Evolutionary conservation across 92 coral and sea anemone genomes (phyloP).

Genomic region (Ricordea florida): DNA sequence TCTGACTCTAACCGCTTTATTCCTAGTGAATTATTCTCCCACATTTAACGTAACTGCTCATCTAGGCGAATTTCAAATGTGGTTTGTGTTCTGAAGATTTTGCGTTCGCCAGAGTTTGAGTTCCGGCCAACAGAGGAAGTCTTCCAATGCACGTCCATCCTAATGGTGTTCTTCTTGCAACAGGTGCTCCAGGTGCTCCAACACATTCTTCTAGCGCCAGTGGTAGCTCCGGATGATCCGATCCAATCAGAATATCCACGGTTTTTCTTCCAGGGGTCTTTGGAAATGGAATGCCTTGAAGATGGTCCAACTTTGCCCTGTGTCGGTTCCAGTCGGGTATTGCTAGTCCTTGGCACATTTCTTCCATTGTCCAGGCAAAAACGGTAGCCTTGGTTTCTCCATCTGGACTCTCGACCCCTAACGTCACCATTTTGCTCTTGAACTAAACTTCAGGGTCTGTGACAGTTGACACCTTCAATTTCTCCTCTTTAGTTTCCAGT

Average conservation of each 20-base stretch:
- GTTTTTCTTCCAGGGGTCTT: conserved; percentile 45
- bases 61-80: background rate
- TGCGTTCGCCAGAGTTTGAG: conserved; percentile 2
- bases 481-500: background rate
- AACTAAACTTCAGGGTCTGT: conserved; percentile 13
- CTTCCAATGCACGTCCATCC: conserved; percentile 60
- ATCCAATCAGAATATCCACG: conserved; percentile 45
- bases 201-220: conserved; percentile 2
- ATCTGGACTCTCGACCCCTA: conserved; percentile 7
- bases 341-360: conserved; percentile 39
- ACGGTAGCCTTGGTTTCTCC: too few species aligned
- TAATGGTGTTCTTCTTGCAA: conserved; percentile 44
- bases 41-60: conserved; percentile 35
- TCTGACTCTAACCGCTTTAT: background rate
- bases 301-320: conserved; percentile 42
- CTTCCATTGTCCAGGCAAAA: conserved; percentile 15
- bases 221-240: conserved; percentile 48
- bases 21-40: conserved; percentile 31
- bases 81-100: conserved; percentile 6
- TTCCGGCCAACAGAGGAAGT: background rate
- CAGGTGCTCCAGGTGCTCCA: background rate
- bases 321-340: conserved; percentile 56
- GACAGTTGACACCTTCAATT: conserved; percentile 18
- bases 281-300: conserved; percentile 30
- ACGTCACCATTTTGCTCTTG: background rate